Evolutionary conservation across 1,140 invertebrate genomes (phyloP).

Genomic region (Schmidtea mediterranea): DNA sequence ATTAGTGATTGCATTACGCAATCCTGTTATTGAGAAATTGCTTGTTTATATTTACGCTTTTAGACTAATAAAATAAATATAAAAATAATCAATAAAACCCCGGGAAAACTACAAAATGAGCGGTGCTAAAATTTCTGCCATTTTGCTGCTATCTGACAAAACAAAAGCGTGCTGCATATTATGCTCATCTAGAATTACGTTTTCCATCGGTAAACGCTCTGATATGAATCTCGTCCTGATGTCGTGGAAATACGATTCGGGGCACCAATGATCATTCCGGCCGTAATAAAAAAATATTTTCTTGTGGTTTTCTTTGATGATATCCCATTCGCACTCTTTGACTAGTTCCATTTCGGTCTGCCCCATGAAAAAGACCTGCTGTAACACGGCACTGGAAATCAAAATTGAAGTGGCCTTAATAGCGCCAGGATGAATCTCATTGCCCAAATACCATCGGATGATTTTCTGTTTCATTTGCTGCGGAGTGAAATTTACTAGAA

Average conservation of each 20-base stretch:
- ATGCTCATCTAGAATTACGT: constrained; percentile 37
- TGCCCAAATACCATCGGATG: constrained; percentile 15
- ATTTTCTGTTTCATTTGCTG: constrained; percentile 7
- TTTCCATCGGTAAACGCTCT: constrained; percentile 27
- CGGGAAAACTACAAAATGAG: too few relatives aligned
- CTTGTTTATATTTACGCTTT: too few relatives aligned
- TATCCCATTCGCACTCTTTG: constrained; percentile 17
- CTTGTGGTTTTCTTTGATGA: constrained; percentile 16
- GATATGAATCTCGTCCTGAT: constrained; percentile 30
- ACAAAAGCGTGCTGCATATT: constrained; percentile 48
- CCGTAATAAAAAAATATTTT: constrained; percentile 48
- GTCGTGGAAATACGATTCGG: constrained; percentile 35
- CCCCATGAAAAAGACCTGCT: constrained; percentile 25
- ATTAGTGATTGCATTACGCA: too few relatives aligned
- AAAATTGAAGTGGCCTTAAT: constrained; percentile 17
- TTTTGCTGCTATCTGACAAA: constrained; percentile 30
- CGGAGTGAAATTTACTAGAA: constrained; percentile 9
- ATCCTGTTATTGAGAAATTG: too few relatives aligned
- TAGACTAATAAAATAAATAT: too few relatives aligned
- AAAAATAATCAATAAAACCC: too few relatives aligned
- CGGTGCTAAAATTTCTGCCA: constrained; percentile 28
- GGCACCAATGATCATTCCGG: constrained; percentile 43
- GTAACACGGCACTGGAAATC: constrained; percentile 17
- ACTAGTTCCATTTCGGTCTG: constrained; percentile 26
- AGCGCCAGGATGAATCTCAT: constrained; percentile 14